phyloP scores from a whole-genome alignment of 2,113 vertebrate genomes.

The Hucho hucho region DNA sequence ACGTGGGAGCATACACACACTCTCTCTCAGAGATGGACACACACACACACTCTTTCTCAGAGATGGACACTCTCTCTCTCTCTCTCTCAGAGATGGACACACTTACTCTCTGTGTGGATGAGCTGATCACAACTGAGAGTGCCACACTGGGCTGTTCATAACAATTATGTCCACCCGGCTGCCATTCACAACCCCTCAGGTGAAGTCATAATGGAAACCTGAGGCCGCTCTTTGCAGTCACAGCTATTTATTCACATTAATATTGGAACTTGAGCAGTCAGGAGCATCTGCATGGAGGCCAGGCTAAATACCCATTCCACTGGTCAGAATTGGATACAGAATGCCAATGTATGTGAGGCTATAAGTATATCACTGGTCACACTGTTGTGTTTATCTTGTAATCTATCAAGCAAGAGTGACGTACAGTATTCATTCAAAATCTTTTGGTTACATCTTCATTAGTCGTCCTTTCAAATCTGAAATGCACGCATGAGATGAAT shows the following conservation, averaged over 20 bases:
- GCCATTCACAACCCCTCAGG: slow-evolving; percentile 63
- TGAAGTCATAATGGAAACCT: slow-evolving; percentile 68
- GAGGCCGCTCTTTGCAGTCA: slow-evolving; percentile 55
- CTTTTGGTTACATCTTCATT: neutral
- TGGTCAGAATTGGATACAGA: too few relatives aligned
- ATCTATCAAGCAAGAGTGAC: too few relatives aligned
- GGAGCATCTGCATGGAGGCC: too few relatives aligned
- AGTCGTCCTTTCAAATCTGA: neutral
- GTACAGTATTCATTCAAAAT: too few relatives aligned
- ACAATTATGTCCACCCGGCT: slow-evolving; percentile 66
- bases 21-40: neutral
- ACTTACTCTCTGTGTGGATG: too few relatives aligned
- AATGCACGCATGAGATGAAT: too few relatives aligned
- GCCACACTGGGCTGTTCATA: slow-evolving; percentile 68
- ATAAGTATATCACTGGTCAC: slow-evolving; percentile 22
- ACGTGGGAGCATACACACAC: neutral
- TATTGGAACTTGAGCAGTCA: slow-evolving; percentile 4
- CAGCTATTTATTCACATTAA: slow-evolving; percentile 61
- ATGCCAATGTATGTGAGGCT: too few relatives aligned
- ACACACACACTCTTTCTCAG: too few relatives aligned
- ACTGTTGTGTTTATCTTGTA: too few relatives aligned
- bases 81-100: too few relatives aligned
- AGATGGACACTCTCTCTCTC: too few relatives aligned
- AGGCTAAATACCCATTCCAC: too few relatives aligned
- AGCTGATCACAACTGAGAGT: slow-evolving; percentile 54